phyloP scores from a whole-genome alignment of 2,797 vertebrate species.

The Discoglossus pictus region DNA sequence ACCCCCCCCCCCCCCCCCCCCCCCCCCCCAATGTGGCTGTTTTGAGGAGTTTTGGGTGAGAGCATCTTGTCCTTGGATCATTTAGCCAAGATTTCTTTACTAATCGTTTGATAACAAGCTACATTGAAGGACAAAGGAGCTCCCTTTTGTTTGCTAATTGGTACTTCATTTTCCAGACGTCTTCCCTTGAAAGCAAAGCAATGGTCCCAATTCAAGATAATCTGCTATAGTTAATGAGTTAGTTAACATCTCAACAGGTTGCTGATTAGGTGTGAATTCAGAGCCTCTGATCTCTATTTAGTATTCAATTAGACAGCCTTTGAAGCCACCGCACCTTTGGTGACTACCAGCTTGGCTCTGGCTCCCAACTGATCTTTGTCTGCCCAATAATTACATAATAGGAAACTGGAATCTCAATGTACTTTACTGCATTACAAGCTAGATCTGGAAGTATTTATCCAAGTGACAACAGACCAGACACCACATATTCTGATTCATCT shows the following conservation, averaged over 20 bases:
- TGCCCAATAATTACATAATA: neutral
- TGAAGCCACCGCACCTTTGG: slow-evolving; percentile 58
- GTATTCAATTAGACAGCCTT: slow-evolving; percentile 62
- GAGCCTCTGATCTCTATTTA: slow-evolving; percentile 57
- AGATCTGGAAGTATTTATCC: no score
- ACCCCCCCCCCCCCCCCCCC: no score
- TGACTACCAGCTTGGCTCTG: slow-evolving; percentile 10
- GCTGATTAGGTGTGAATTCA: slow-evolving; percentile 63
- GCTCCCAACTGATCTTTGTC: slow-evolving; percentile 1
- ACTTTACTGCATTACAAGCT: neutral
- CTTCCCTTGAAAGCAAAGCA: slow-evolving; percentile 33
- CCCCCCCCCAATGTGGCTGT: no score
- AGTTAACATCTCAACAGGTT: slow-evolving; percentile 61
- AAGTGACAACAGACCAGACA: no score
- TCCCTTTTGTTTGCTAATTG: slow-evolving; percentile 28
- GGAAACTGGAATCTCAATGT: neutral
- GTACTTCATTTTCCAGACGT: slow-evolving; percentile 12
- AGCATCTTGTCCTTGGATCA: slow-evolving; percentile 8
- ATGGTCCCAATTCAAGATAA: slow-evolving; percentile 38
- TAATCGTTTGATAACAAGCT: slow-evolving; percentile 24
- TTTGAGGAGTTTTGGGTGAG: neutral
- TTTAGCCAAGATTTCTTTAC: slow-evolving; percentile 21
- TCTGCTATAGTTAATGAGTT: slow-evolving; percentile 57
- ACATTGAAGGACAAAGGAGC: slow-evolving; percentile 37
- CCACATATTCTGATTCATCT: no score